phyloP scores from a whole-genome alignment of 2,113 vertebrate species.

The Prionailurus bengalensis region DNA sequence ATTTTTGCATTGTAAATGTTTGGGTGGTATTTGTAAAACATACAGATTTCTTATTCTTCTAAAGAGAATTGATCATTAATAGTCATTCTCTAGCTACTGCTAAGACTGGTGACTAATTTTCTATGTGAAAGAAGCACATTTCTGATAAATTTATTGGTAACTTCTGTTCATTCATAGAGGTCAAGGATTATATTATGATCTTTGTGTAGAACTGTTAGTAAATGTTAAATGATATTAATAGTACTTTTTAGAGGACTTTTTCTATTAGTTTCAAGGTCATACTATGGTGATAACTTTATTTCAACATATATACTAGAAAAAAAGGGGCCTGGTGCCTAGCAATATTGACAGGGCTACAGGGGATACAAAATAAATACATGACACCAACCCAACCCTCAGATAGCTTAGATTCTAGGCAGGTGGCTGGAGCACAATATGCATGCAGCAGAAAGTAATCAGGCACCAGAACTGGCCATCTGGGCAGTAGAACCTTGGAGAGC shows the following conservation, averaged over 20 bases:
- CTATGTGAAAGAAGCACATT: rapidly evolving
- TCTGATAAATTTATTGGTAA: neutral
- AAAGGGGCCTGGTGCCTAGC: neutral
- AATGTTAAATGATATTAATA: neutral
- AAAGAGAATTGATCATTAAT: neutral
- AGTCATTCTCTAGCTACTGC: neutral
- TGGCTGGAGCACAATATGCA: neutral
- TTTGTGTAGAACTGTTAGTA: neutral
- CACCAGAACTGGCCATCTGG: rapidly evolving
- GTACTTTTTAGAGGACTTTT: neutral
- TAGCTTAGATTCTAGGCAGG: neutral
- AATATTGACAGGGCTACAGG: neutral
- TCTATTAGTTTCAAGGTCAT: neutral
- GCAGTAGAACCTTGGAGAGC: neutral
- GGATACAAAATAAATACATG: neutral
- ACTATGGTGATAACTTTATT: neutral
- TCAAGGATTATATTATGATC: neutral
- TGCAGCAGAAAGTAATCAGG: neutral
- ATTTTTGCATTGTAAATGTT: neutral
- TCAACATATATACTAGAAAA: neutral
- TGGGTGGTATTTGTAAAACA: neutral
- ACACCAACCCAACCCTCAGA: neutral
- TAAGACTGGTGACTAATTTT: neutral
- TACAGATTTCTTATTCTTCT: neutral
- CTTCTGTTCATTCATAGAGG: neutral